Evolutionary conservation across 2,888 invertebrate species (phyloP).

Genomic region (Venusia cambrica): DNA sequence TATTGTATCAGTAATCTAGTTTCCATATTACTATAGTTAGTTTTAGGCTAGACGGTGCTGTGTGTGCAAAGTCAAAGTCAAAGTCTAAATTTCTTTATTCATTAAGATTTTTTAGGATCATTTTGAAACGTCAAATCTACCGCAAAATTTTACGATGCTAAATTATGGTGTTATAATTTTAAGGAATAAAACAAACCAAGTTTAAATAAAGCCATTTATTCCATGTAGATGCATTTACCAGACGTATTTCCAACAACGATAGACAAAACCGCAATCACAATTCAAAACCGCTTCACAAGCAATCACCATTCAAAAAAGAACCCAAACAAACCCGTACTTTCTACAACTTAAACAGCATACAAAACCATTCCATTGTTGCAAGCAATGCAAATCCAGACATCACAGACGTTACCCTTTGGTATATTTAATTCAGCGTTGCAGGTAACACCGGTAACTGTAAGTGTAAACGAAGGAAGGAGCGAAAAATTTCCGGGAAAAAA

Average conservation of each 20-base stretch:
- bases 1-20: too few species aligned
- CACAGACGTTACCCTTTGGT: constrained; percentile 74
- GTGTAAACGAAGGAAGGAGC: constrained; percentile 76
- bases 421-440: constrained; percentile 78
- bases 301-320: constrained; percentile 12
- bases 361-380: constrained; percentile 64
- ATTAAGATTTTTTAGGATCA: too few species aligned
- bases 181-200: too few species aligned
- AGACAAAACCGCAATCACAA: constrained; percentile 11
- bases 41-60: too few species aligned
- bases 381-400: constrained; percentile 75
- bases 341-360: constrained; percentile 49
- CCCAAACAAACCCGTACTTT: constrained; percentile 25
- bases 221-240: too few species aligned
- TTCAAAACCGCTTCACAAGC: constrained; percentile 7
- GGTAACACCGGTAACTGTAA: constrained; percentile 75
- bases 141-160: too few species aligned
- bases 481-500: constrained; percentile 61
- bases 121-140: too few species aligned
- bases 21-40: too few species aligned
- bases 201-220: too few species aligned
- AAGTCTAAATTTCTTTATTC: too few species aligned
- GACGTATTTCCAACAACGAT: constrained; percentile 3
- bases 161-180: too few species aligned
- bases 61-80: too few species aligned